These are phyloP conservation scores for Erebia palarica DNA, from an alignment of 2,888 invertebrate species.

Conservation along the genomic window DNA sequence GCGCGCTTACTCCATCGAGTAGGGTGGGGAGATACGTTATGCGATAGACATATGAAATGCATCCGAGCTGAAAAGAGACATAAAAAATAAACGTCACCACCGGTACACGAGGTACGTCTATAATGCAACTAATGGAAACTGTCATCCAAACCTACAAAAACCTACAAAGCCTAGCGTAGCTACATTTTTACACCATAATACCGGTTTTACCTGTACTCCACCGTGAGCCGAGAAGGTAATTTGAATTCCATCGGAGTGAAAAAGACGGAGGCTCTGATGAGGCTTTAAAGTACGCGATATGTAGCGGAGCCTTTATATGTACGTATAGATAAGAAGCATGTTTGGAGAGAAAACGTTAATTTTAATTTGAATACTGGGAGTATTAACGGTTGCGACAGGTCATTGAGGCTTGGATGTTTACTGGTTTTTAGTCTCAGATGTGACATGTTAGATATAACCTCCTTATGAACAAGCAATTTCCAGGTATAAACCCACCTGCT, in stretches of 20 bases:
- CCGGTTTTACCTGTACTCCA: conserved; percentile 75
- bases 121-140: conserved; percentile 69
- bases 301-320: conserved; percentile 6
- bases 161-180: conserved; percentile 49
- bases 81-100: conserved; percentile 56
- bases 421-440: conserved; percentile 7
- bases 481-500: neutral
- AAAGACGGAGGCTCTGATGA: conserved; percentile 70
- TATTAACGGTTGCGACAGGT: conserved; percentile 42
- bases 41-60: conserved; percentile 59
- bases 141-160: conserved; percentile 58
- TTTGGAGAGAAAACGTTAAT: conserved; percentile 65
- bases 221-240: conserved; percentile 76
- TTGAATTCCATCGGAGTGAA: conserved; percentile 78
- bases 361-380: conserved; percentile 60
- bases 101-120: conserved; percentile 56
- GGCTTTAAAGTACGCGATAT: conserved; percentile 53
- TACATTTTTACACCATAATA: conserved; percentile 64
- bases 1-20: conserved; percentile 60
- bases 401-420: conserved; percentile 26
- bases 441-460: neutral
- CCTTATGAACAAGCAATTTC: neutral
- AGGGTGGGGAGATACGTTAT: conserved; percentile 61
- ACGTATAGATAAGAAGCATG: conserved; percentile 49
- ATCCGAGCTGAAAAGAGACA: conserved; percentile 55